Conservation (phyloP, 2,888 invertebrate species). For the Achlya flavicornis region DNA sequence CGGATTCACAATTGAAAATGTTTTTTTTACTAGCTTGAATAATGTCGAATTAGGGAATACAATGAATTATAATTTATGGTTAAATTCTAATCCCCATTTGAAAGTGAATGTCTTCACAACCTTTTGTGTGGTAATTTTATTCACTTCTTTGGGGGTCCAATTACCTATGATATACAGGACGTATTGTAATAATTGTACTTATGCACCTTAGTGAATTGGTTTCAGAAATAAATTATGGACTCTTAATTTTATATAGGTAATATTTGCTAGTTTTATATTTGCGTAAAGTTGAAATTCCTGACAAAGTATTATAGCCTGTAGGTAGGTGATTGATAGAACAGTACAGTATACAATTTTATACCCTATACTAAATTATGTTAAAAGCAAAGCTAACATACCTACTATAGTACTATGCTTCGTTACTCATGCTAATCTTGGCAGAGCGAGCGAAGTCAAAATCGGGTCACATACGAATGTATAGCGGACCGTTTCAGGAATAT, state of each 20-base stretch:
- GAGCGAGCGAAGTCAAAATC: slow-evolving; percentile 56
- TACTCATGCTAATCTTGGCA: slow-evolving; percentile 67
- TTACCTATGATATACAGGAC: not conserved
- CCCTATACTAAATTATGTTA: slow-evolving; percentile 30
- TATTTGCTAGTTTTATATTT: no score
- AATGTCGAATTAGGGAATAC: no score
- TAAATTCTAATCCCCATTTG: not conserved
- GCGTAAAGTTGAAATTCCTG: no score
- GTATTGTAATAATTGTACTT: no score
- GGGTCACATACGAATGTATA: slow-evolving; percentile 61
- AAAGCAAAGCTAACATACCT: slow-evolving; percentile 35
- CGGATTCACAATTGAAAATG: no score
- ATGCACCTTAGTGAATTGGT: not conserved
- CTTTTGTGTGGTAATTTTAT: not conserved
- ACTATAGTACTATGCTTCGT: slow-evolving; percentile 41
- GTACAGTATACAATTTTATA: not conserved
- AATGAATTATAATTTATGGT: not conserved
- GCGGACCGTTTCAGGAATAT: slow-evolving; percentile 44
- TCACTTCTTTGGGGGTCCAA: not conserved
- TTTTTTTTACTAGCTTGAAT: no score
- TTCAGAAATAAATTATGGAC: not conserved
- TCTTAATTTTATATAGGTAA: no score
- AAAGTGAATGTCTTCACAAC: not conserved
- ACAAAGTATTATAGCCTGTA: no score
- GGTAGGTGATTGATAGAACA: no score